Evolutionary conservation across 2,113 vertebrate species (phyloP), one percentile per base, ranked within the genome.

Genomic region (Cyanoderma ruficeps): DNA sequence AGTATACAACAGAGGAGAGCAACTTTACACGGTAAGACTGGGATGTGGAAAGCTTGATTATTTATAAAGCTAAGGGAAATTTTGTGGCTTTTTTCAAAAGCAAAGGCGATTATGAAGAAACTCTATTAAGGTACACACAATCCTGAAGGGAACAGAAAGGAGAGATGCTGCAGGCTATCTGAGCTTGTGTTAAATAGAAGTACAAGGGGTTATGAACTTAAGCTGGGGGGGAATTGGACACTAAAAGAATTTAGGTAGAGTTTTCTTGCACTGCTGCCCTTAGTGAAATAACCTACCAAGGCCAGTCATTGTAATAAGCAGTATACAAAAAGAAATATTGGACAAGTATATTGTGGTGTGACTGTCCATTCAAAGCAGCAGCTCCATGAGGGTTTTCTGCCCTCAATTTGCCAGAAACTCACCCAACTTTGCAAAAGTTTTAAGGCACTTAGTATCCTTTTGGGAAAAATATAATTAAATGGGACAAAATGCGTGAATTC

Each of bases 121-220:
- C 71, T 87, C 77, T 93, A 84, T 97, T 96, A 97, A 97, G 94
- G 95, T 97, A 93, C 93, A 97, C 89, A 97, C 93, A 98, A 91
- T 97, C 94, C 98, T 98, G 96, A 96, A 97, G 97, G 98, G 98
- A 98, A 81, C 95, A 65, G 79, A 94, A 94, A 95, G 97, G 97
- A 98, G 94, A 97, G 97, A 97, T 98, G 98, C 98, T 98, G 94
- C 97, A 98, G 98, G 98, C 98, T 97, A 98, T 98, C 95, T 97
- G 96, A 96, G 97, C 96, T 94, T 92, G 95, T 98, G 98, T 98
- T 98, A 98, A 98, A 97, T 96, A 97, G 88, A 96, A 96, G 97
- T 97, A 98, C 96, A 97, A 97, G 97, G 95, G 98, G 98, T 97
- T 97, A 97, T 97, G 98, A 98, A 98, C 98, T 95, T 96, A 79